Evolutionary conservation across 2,888 invertebrate species (phyloP).

Genomic region (Lomographa bimaculata): DNA sequence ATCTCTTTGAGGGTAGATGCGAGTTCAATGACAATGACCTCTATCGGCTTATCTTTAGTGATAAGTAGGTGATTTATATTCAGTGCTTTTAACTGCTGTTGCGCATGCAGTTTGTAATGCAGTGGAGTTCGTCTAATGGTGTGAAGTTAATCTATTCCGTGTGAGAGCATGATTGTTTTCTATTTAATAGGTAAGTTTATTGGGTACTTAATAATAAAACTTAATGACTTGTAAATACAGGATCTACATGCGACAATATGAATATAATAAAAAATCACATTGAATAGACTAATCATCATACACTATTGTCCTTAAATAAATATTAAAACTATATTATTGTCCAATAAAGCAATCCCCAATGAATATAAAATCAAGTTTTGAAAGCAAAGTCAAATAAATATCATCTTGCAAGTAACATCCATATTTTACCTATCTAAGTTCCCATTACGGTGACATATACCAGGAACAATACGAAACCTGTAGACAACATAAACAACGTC

Average conservation of each 20-base stretch:
- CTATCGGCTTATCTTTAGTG: constrained; percentile 64
- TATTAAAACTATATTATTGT: too few species aligned
- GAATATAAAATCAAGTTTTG: constrained; percentile 3
- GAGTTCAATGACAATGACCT: constrained; percentile 65
- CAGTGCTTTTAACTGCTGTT: constrained; percentile 42
- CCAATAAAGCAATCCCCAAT: not conserved
- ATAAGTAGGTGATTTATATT: constrained; percentile 72
- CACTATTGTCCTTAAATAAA: too few species aligned
- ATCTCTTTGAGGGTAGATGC: constrained; percentile 60
- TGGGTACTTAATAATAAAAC: too few species aligned
- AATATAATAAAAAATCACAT: too few species aligned
- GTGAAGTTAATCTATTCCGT: constrained; percentile 5
- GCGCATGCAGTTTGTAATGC: constrained; percentile 27
- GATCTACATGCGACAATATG: too few species aligned
- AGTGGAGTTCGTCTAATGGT: constrained; percentile 17
- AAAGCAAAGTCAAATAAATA: constrained; percentile 7
- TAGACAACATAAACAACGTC: constrained; percentile 34
- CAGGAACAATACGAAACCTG: constrained; percentile 22
- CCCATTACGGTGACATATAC: constrained; percentile 20
- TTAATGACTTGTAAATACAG: too few species aligned
- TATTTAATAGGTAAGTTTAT: too few species aligned
- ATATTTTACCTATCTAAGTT: constrained; percentile 20
- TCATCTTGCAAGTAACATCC: constrained; percentile 12
- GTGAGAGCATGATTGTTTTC: too few species aligned
- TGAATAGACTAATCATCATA: too few species aligned